A percentile compares a stretch with the other conserved stretches of the same genome.
Conservation (phyloP, 2,888 invertebrate species). For the Brachycybe producta region DNA sequence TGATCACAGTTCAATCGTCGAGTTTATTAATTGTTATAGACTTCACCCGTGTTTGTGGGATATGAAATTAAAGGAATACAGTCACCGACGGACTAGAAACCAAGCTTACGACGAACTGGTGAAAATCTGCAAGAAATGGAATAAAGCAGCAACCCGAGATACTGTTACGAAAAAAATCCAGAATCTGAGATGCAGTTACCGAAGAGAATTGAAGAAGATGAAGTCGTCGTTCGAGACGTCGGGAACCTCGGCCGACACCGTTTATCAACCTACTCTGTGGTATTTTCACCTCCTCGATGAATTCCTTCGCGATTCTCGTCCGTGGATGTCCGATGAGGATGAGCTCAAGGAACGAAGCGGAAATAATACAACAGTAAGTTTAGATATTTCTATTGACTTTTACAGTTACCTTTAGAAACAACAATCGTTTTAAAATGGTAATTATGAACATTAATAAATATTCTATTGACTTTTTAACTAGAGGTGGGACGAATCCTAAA, state of each 20-base stretch:
- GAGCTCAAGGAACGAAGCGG: too few species aligned
- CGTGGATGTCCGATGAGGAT: too few species aligned
- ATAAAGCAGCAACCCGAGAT: background rate
- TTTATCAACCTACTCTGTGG: background rate
- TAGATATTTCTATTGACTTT: too few species aligned
- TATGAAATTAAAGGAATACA: background rate
- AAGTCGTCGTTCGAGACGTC: background rate
- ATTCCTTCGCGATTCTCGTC: too few species aligned
- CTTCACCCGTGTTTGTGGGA: background rate
- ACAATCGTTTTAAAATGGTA: too few species aligned
- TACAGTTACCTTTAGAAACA: too few species aligned
- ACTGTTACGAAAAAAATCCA: background rate
- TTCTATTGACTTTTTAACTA: too few species aligned
- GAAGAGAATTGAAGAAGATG: background rate
- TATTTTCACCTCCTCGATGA: background rate
- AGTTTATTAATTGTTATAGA: background rate
- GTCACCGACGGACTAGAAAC: background rate
- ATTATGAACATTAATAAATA: too few species aligned
- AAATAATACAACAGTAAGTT: too few species aligned
- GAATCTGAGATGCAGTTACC: background rate
- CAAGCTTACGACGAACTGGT: conserved; percentile 1
- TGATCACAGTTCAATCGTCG: too few species aligned
- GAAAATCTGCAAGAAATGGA: background rate
- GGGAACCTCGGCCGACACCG: too few species aligned
- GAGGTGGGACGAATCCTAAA: too few species aligned